Base-by-base conservation (phyloP, 2,113 vertebrate genomes). In the Beaufortia kweichowensis region DNA sequence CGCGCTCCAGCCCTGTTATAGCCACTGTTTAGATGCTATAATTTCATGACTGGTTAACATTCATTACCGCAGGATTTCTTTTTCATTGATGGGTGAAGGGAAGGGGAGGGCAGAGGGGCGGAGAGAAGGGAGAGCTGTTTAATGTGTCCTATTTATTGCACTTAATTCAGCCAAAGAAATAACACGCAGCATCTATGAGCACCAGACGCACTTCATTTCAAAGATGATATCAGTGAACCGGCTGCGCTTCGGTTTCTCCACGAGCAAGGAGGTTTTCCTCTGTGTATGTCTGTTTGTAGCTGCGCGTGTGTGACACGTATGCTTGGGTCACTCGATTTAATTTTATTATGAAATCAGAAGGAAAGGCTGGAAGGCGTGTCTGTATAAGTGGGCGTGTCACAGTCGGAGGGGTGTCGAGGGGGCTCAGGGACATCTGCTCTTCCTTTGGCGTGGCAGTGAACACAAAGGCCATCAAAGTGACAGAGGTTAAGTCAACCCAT, bases 381-480 rank as follows among this genome's bases (percentile, higher is more conserved):
- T 76, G 48, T 55, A 61, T 43, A 55, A 39, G 72, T 15, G 76
- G 59, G 79, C 39, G 79, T 78, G 71, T 62, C 39, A 59, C 65
- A 60, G 69, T 68, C 28, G 4, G 9, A 65, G 78, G 74, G 82
- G 77, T 78, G 85, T 80, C 66, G 71, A 65, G 65, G 76, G 82
- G 81, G 76, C 41, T 56, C n/a, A 0, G 75, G 75, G 84, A 88
- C 91, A 91, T 90, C 88, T 92, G 89, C 80, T 83, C 61, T 76
- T 83, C 81, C 84, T 87, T 85, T 84, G 78, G 83, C 76, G 55
- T 65, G 79, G 76, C 82, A 78, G 53, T 57, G 81, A 85, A 86
- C 87, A 92, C 89, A 91, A 91, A 88, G 88, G 88, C 85, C 89
- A 81, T 92, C 90, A 91, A 89, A 89, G 90, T 91, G 88, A 91